Conservation (phyloP, 1,140 invertebrate genomes). For the Plodia interpunctella region DNA sequence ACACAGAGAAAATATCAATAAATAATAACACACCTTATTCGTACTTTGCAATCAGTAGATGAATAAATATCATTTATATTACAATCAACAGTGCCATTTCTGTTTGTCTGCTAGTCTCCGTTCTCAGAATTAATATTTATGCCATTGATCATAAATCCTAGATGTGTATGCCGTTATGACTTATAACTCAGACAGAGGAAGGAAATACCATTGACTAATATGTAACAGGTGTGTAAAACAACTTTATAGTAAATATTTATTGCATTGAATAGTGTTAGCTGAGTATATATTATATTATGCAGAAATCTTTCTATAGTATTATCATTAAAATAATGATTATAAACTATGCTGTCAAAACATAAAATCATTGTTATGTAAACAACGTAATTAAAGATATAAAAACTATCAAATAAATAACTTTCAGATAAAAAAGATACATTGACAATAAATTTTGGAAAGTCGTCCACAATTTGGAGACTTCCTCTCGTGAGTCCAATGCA, state of each 20-base stretch:
- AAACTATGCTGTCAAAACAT: background rate
- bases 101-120: too few species aligned
- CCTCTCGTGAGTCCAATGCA: conserved; percentile 7
- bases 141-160: too few species aligned
- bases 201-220: conserved; percentile 4
- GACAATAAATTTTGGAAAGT: conserved; percentile 18
- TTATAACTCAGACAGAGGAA: background rate
- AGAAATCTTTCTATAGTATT: too few species aligned
- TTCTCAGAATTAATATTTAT: too few species aligned
- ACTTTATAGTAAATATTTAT: background rate
- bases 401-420: conserved; percentile 4
- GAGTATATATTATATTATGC: too few species aligned
- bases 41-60: too few species aligned
- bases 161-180: background rate
- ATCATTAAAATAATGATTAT: background rate
- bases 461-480: conserved; percentile 1
- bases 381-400: background rate
- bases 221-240: conserved; percentile 5
- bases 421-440: conserved; percentile 11
- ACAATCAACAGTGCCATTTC: too few species aligned
- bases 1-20: too few species aligned
- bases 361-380: background rate
- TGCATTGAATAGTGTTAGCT: background rate
- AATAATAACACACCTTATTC: too few species aligned
- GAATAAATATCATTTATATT: too few species aligned